Evolutionary conservation across 2,113 vertebrate genomes (phyloP).

Genomic region (Brachyhypopomus occidentalis): DNA sequence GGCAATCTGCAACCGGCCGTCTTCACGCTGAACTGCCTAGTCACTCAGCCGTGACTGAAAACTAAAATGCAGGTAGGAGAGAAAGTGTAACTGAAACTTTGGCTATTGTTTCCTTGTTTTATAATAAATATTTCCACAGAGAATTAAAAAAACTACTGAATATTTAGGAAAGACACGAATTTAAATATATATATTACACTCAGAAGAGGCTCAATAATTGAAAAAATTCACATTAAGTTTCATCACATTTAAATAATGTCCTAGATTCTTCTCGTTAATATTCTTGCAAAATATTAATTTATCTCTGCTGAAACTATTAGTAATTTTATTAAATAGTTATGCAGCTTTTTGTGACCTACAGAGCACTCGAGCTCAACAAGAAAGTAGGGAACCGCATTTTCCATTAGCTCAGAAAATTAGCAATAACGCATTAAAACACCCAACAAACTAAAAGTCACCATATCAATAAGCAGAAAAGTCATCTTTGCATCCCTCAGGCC

Average conservation of each 20-base stretch:
- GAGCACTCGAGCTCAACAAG: background rate
- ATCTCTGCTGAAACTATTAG: background rate
- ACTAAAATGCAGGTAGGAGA: slow-evolving; percentile 24
- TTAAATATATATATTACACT: no score
- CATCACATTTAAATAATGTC: background rate
- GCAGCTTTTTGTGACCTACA: background rate
- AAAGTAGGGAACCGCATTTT: background rate
- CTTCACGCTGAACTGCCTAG: slow-evolving; percentile 41
- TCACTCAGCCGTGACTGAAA: slow-evolving; percentile 27
- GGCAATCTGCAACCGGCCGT: slow-evolving; percentile 14
- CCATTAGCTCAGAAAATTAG: background rate
- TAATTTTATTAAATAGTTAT: background rate
- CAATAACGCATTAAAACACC: background rate
- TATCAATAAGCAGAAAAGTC: slow-evolving; percentile 48
- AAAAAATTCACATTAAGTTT: no score
- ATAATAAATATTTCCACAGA: background rate
- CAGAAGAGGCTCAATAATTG: no score
- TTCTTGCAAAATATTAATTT: background rate
- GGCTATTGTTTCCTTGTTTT: background rate
- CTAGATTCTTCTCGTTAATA: background rate
- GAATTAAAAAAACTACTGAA: background rate
- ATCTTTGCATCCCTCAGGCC: slow-evolving; percentile 57
- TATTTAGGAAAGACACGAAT: background rate
- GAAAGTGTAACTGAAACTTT: background rate
- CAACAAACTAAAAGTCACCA: background rate